These are phyloP conservation scores for Agriopis aurantiaria DNA, from an alignment of 2,888 invertebrate species.

Conservation along the genomic window DNA sequence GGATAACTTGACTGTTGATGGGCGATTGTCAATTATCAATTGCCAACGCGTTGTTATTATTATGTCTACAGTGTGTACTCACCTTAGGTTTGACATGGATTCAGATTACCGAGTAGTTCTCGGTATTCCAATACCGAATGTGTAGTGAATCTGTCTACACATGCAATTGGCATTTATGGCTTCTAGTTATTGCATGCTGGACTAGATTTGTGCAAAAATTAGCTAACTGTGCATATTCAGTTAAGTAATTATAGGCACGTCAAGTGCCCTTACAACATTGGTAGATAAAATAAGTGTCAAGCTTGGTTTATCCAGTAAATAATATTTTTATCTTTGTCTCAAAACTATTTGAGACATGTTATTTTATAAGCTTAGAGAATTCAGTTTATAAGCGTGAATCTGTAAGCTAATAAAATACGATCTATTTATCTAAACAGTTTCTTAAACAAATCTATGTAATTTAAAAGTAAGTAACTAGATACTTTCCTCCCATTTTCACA, in stretches of 20 bases:
- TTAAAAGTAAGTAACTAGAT: background rate
- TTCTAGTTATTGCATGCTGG: background rate
- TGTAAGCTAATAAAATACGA: no score
- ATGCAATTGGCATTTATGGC: background rate
- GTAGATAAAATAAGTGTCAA: no score
- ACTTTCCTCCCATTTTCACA: background rate
- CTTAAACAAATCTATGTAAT: no score
- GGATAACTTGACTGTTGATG: background rate
- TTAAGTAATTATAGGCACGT: background rate
- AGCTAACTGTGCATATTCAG: no score
- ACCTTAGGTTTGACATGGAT: conserved; percentile 28
- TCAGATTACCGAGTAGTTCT: conserved; percentile 44
- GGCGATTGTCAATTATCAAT: conserved; percentile 3
- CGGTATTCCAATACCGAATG: conserved; percentile 45
- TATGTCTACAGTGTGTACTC: conserved; percentile 30
- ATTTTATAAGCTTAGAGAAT: no score
- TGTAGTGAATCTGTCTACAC: conserved; percentile 23
- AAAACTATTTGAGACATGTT: no score
- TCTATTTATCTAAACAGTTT: no score
- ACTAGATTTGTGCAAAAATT: background rate
- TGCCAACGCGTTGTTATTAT: conserved; percentile 18
- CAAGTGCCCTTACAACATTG: no score
- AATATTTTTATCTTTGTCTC: no score
- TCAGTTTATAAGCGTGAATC: no score
- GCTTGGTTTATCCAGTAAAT: no score